Evolutionary conservation across 2,113 vertebrate species (phyloP).

Genomic region (Ageneiosus marmoratus): DNA sequence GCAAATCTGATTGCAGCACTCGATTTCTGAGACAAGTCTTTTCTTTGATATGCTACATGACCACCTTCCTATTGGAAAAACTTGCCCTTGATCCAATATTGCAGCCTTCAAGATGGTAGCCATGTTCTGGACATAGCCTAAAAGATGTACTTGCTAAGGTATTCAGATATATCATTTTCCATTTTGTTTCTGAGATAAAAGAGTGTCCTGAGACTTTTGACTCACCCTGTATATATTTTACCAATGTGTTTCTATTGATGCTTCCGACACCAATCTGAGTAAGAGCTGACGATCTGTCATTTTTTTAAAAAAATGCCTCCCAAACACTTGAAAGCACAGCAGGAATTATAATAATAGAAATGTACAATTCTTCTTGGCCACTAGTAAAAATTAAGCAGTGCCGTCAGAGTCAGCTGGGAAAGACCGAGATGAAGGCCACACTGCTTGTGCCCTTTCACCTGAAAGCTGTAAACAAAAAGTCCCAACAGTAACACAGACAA

Average conservation of each 20-base stretch:
- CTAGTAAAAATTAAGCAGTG: not conserved
- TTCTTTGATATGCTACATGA: too few relatives aligned
- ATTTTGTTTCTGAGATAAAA: too few relatives aligned
- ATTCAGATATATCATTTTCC: too few relatives aligned
- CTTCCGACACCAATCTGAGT: not conserved
- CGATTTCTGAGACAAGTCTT: too few relatives aligned
- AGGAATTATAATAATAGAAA: slow-evolving; percentile 46
- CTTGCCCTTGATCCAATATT: too few relatives aligned
- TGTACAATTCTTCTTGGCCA: not conserved
- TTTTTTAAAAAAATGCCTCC: slow-evolving; percentile 35
- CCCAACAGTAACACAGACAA: too few relatives aligned
- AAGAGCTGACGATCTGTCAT: slow-evolving; percentile 48
- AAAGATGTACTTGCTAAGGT: too few relatives aligned
- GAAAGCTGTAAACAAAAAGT: not conserved
- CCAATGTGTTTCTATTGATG: not conserved
- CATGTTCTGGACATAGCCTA: too few relatives aligned
- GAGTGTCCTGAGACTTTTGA: too few relatives aligned
- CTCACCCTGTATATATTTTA: not conserved
- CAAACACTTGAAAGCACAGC: slow-evolving; percentile 45
- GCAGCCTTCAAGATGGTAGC: too few relatives aligned
- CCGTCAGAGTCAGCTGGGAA: not conserved
- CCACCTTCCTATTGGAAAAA: too few relatives aligned
- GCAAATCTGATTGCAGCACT: too few relatives aligned
- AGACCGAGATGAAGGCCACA: not conserved
- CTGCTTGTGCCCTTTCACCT: not conserved